Evolutionary conservation across 1,140 invertebrate species (phyloP).

Genomic region (Hetaerina americana): DNA sequence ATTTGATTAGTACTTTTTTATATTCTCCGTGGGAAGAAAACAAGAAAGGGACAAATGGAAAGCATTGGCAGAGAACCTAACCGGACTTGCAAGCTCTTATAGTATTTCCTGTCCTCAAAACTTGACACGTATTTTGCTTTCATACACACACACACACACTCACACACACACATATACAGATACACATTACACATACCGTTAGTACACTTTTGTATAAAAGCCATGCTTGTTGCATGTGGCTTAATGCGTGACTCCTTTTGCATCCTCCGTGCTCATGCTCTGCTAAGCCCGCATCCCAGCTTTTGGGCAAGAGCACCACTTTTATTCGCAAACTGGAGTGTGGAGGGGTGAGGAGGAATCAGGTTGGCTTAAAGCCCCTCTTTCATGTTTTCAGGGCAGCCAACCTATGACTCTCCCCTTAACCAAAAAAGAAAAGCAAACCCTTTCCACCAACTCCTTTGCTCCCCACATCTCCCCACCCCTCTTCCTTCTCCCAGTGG

Average conservation of each 20-base stretch:
- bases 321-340: not conserved
- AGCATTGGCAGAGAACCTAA: constrained; percentile 6
- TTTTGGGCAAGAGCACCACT: not conserved
- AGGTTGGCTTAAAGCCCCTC: not conserved
- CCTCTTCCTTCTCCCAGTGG: not conserved
- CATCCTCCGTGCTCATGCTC: not conserved
- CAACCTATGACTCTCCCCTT: too few species aligned
- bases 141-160: not conserved
- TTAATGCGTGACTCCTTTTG: not conserved
- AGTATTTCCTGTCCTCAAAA: not conserved
- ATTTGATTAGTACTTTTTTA: constrained; percentile 1
- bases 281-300: not conserved
- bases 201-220: not conserved
- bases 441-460: too few species aligned
- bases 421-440: too few species aligned
- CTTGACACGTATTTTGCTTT: not conserved
- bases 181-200: too few species aligned
- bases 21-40: not conserved
- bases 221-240: not conserved
- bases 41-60: too few species aligned
- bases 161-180: not conserved
- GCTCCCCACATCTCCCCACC: not conserved
- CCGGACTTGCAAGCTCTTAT: not conserved
- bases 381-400: not conserved
- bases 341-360: not conserved